Evolutionary conservation across 37 sponge, comb jelly and placozoan genomes (phyloP).

Genomic region (Ephydatia muelleri): DNA sequence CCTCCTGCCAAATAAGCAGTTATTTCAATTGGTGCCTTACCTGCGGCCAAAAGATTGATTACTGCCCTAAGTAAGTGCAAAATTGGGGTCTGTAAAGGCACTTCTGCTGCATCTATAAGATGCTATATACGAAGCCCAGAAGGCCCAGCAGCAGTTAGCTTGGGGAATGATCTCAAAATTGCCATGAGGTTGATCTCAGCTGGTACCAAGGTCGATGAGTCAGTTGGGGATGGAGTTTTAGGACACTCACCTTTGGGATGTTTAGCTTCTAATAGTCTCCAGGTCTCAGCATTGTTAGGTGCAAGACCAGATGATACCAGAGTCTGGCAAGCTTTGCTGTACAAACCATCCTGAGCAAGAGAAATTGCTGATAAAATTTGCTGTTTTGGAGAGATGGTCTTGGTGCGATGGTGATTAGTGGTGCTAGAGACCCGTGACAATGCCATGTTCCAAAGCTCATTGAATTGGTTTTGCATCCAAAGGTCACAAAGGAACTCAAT

Average conservation of each 20-base stretch:
- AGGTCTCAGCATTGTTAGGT: not conserved
- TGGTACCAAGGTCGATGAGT: not conserved
- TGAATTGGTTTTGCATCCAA: not conserved
- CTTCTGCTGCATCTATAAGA: not conserved
- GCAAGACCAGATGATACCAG: slow-evolving; percentile 1
- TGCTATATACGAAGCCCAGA: not conserved
- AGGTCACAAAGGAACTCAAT: not conserved
- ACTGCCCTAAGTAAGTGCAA: not conserved
- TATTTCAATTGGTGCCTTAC: not conserved
- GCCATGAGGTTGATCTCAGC: slow-evolving; percentile 1
- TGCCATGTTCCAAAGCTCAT: not conserved
- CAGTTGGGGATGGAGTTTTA: not conserved
- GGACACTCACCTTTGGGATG: not conserved
- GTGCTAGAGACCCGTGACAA: not conserved
- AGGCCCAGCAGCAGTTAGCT: not conserved
- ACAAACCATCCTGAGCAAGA: not conserved
- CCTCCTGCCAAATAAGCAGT: not conserved
- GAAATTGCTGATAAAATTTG: not conserved
- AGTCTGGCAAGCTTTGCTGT: not conserved
- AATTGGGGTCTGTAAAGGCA: not conserved
- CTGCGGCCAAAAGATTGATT: not conserved
- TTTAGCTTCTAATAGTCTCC: not conserved
- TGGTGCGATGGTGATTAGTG: not conserved
- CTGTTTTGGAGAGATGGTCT: not conserved
- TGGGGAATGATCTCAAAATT: not conserved